Conservation (phyloP, 2,113 vertebrate species). For the Barbus barbus region DNA sequence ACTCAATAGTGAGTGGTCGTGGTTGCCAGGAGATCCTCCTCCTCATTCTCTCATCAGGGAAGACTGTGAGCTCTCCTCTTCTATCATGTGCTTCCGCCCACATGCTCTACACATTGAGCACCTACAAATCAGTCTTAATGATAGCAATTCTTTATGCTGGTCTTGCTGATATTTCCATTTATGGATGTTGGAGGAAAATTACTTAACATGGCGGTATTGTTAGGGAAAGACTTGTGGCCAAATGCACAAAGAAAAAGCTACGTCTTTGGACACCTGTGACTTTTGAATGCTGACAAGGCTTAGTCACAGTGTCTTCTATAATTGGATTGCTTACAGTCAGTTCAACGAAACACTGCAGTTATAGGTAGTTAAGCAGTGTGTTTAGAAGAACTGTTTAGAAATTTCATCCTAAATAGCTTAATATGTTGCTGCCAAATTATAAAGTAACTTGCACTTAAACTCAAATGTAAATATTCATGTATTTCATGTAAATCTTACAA, state of each 20-base stretch:
- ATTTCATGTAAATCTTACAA: too few relatives aligned
- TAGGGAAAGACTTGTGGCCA: neutral
- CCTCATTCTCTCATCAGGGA: slow-evolving; percentile 18
- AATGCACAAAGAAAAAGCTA: neutral
- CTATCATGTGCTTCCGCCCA: slow-evolving; percentile 33
- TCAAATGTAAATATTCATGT: too few relatives aligned
- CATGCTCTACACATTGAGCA: slow-evolving; percentile 14
- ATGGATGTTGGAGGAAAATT: neutral
- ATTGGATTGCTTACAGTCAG: neutral
- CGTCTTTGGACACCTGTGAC: neutral
- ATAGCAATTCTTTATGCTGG: slow-evolving; percentile 14
- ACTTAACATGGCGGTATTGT: neutral
- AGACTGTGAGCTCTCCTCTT: slow-evolving; percentile 39
- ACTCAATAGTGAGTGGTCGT: slow-evolving; percentile 39
- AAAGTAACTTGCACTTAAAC: neutral
- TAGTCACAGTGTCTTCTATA: neutral
- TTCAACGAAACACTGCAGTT: neutral
- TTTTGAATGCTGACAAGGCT: neutral
- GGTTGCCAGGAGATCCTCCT: slow-evolving; percentile 52
- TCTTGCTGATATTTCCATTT: neutral
- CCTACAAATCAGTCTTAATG: slow-evolving; percentile 10
- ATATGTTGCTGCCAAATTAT: neutral
- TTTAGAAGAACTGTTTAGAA: neutral
- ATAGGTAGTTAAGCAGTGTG: neutral
- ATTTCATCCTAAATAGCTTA: neutral